Evolutionary conservation across 1,140 invertebrate species (phyloP), one percentile per base, ranked within the genome.

Genomic region (Calephelis virginiensis): DNA sequence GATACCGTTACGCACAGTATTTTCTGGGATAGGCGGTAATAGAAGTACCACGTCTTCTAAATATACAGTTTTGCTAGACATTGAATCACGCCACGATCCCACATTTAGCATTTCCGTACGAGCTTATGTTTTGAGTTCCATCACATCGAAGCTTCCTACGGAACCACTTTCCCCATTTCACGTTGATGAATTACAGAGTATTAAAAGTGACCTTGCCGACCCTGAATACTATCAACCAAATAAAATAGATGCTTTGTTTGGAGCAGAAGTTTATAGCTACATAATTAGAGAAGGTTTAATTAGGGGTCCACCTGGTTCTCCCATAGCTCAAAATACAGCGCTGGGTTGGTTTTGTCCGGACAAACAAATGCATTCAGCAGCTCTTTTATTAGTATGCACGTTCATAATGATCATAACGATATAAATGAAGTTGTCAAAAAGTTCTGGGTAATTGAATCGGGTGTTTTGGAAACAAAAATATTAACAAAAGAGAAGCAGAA

Each of bases 361-460:
- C 60, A 53, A 17, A 53, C 50, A 17, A 13, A 28, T 10, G 10
- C 50, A 17, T 17, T 9, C 17, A 53, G 13, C 13, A 10, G 9
- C 6, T 53, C 50, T 14, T 13, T 53, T 17, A 17, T 53, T 5
- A 53, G 50, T 13, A 66, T 69, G 68, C 63, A 65, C 48, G 56
- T 50, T 8, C 43, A 68, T 43, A 61, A 49, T 53, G 28, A 70
- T 61, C n/a, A 66, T 1, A 61, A 67, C 65, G 61, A 69, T 12
- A 10, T 74, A 4, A 40, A 40, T 40, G 38, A 40, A 40, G 38
- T 40, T 5, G 13, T 74, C 11, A 71, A 66, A 66, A 53, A 43
- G 13, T 69, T 75, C 62, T 75, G 73, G 70, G 66, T 69, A 60
- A 49, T 72, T 10, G 70, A 75, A 62, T 12, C 14, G 14, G 45